Base-by-base conservation (phyloP, 2,888 invertebrate genomes). In the Dicyrtoma fusca region DNA sequence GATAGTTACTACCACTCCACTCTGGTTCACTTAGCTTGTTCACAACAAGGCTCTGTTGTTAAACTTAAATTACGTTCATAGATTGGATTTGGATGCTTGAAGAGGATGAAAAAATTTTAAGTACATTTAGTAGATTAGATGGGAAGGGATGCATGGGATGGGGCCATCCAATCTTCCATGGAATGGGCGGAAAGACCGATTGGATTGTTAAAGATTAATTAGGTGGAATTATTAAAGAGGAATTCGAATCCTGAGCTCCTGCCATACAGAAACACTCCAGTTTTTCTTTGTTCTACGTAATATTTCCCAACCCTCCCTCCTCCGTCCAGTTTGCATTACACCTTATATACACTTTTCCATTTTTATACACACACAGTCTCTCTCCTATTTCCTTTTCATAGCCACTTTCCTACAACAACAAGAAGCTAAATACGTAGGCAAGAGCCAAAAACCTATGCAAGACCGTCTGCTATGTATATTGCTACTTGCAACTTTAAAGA, bases 161-260 rank as follows among this genome's bases (percentile, higher is more conserved):
- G 47, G 64, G 57, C 57, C 51, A 55, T 55, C 57, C 65, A 73
- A 70, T 74, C 74, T 70, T 74, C 65, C 53, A 6, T 51, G 65
- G 66, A 64, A 70, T 64, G 73, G 74, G 53, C 49, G 53, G 53
- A 55, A 71, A 71, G 69, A 63, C 71, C 74, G 74, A 74, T 74
- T 74, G 74, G 71, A 71, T 74, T 74, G 64, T 74, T 64, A 74
- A 74, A 74, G 72, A 74, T 74, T 74, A 74, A 74, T 74, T 74
- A 74, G 74, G 69, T 74, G 71, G 74, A 74, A 74, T 74, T 74
- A 74, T 74, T 74, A 72, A 74, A 72, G 61, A 69, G 57, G 66
- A 69, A 62, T 69, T 69, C 26, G 65, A 65, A 65, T 65, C 65
- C 49, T 65, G 65, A 65, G 65, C 65, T 65, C 34, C 51, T 44